A percentile compares a stretch with the other conserved stretches of the same genome.
Conservation (phyloP, 2,797 vertebrate species). For the Aphelocoma californica region DNA sequence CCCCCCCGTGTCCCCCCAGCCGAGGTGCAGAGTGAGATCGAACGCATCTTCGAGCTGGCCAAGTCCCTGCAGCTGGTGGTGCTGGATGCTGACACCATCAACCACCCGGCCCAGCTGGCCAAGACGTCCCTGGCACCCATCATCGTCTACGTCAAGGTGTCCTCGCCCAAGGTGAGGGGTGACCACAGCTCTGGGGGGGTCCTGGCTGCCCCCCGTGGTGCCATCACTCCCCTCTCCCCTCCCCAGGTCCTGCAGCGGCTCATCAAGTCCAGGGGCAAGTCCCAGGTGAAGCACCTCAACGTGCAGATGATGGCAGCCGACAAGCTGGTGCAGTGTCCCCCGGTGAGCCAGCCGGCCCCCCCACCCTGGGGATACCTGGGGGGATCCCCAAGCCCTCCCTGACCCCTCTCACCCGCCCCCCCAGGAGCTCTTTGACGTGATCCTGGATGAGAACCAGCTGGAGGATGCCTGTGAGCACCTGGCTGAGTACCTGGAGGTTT, state of each 20-base stretch:
- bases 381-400: neutral
- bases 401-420: neutral
- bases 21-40: slow-evolving; percentile 96
- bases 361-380: accelerated
- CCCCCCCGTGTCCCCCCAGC: slow-evolving; percentile 67
- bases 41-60: slow-evolving; percentile 95
- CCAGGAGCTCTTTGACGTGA: slow-evolving; percentile 95
- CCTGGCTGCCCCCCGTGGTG: accelerated
- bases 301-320: slow-evolving; percentile 97
- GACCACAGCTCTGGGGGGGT: accelerated
- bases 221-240: neutral
- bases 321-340: slow-evolving; percentile 93
- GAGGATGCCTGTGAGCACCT: slow-evolving; percentile 94
- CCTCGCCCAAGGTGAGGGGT: slow-evolving; percentile 88
- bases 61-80: slow-evolving; percentile 94
- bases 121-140: slow-evolving; percentile 96
- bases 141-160: slow-evolving; percentile 94
- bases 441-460: slow-evolving; percentile 95
- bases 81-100: slow-evolving; percentile 94
- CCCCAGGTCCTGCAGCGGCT: slow-evolving; percentile 90
- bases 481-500: slow-evolving; percentile 92
- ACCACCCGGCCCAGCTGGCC: slow-evolving; percentile 92
- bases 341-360: slow-evolving; percentile 77
- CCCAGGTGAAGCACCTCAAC: slow-evolving; percentile 95
- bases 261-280: slow-evolving; percentile 95